Conservation (phyloP, 2,888 invertebrate genomes). For the Spodoptera picta region DNA sequence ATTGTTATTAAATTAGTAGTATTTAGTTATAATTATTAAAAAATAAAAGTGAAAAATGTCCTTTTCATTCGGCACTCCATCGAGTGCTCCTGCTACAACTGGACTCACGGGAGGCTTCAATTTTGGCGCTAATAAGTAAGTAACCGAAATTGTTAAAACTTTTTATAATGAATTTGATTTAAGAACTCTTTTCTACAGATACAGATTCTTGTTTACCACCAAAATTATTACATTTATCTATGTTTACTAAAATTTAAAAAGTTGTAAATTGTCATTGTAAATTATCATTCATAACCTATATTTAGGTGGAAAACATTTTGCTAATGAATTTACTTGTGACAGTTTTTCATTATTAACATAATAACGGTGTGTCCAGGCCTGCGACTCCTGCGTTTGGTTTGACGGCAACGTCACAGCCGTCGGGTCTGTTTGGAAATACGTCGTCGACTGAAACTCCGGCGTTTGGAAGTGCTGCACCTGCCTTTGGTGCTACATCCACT, state of each 20-base stretch:
- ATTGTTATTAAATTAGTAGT: not conserved
- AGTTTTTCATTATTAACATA: no score
- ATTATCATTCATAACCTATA: no score
- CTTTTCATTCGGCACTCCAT: conserved; percentile 83
- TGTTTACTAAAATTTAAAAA: conserved; percentile 16
- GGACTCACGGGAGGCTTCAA: conserved; percentile 79
- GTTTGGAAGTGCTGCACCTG: conserved; percentile 62
- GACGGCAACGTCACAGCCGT: conserved; percentile 70
- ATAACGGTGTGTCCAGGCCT: conserved; percentile 64
- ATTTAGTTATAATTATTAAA: not conserved
- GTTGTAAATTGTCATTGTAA: conserved; percentile 1
- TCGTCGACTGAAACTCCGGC: conserved; percentile 67
- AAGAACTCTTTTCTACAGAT: conserved; percentile 23
- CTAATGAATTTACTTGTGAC: no score
- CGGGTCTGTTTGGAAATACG: conserved; percentile 74
- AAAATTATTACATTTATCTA: not conserved
- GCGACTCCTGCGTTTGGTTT: conserved; percentile 78
- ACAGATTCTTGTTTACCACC: not conserved
- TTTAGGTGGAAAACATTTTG: no score
- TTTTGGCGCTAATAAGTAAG: conserved; percentile 85
- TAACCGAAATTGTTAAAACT: conserved; percentile 22
- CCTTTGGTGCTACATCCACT: conserved; percentile 61
- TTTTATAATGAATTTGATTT: conserved; percentile 3
- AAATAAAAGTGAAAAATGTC: conserved; percentile 68
- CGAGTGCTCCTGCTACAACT: conserved; percentile 84